phyloP scores from a whole-genome alignment of 2,888 invertebrate species.

The Drosophila tanythrix region DNA sequence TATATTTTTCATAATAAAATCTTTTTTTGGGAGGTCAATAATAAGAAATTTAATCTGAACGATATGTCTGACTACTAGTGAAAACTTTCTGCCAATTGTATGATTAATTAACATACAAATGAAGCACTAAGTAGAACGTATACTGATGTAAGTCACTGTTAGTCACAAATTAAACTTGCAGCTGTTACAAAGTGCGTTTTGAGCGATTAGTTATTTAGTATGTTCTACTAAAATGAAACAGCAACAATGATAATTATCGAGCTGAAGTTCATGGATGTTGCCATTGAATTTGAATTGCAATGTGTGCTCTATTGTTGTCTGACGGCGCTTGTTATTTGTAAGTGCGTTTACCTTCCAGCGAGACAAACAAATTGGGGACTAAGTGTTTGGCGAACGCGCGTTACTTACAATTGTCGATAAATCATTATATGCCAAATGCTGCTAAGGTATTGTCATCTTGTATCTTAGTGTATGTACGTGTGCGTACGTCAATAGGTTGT shows the following conservation, averaged over 20 bases:
- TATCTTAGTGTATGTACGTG: conserved; percentile 19
- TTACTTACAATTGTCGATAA: conserved; percentile 66
- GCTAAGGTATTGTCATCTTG: conserved; percentile 10
- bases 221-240: not conserved
- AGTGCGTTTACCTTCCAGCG: conserved; percentile 53
- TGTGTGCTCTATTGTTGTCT: conserved; percentile 16
- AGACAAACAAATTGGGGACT: conserved; percentile 61
- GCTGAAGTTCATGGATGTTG: not conserved
- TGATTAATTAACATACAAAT: not conserved
- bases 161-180: not conserved
- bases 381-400: conserved; percentile 49
- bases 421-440: conserved; percentile 71
- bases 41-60: not conserved
- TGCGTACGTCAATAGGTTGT: conserved; percentile 32
- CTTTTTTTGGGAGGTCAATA: not conserved
- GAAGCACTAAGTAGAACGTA: not conserved
- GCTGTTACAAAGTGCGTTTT: not conserved
- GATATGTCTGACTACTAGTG: not conserved
- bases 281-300: conserved; percentile 19
- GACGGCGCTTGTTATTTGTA: conserved; percentile 31
- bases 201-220: not conserved
- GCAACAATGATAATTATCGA: conserved; percentile 9
- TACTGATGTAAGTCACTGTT: not conserved
- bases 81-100: not conserved
- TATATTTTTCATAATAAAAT: not conserved